Percentiles rank a stretch among this genome's conserved stretches.
Conservation (phyloP, 2,888 invertebrate genomes). For the Acrocyrtus sp. region DNA sequence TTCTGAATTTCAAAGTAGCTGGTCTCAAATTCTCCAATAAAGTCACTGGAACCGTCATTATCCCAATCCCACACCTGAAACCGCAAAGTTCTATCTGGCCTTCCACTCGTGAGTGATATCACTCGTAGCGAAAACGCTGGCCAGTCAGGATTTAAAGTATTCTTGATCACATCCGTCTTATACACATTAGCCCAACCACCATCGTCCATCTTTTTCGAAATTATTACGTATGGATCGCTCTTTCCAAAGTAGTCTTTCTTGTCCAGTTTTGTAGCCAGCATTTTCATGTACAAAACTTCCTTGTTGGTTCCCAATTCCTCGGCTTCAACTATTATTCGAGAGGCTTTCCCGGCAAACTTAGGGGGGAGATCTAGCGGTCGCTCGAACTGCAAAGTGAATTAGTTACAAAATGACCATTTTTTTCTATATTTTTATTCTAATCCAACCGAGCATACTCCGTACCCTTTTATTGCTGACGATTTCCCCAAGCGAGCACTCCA, state of each 20-base stretch:
- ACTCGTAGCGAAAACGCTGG: conserved; percentile 65
- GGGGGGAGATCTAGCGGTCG: conserved; percentile 58
- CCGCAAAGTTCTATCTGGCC: conserved; percentile 67
- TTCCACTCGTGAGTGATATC: conserved; percentile 68
- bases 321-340: conserved; percentile 57
- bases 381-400: conserved; percentile 55
- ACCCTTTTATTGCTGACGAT: conserved; percentile 66
- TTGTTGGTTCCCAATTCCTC: conserved; percentile 64
- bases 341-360: conserved; percentile 54
- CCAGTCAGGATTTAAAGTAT: conserved; percentile 70
- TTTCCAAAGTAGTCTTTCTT: conserved; percentile 70
- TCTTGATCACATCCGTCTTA: conserved; percentile 69
- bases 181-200: conserved; percentile 67
- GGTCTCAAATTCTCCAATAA: conserved; percentile 68
- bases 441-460: too few relatives aligned
- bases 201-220: conserved; percentile 68
- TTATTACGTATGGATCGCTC: conserved; percentile 68
- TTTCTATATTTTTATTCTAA: too few relatives aligned
- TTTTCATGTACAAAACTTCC: conserved; percentile 66
- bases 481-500: conserved; percentile 69
- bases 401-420: too few relatives aligned
- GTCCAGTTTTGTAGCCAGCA: conserved; percentile 67
- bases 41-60: conserved; percentile 68
- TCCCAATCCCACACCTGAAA: conserved; percentile 70
- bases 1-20: conserved; percentile 66